Evolutionary conservation across 1,140 invertebrate species (phyloP).

Genomic region (Hylaeus volcanicus): DNA sequence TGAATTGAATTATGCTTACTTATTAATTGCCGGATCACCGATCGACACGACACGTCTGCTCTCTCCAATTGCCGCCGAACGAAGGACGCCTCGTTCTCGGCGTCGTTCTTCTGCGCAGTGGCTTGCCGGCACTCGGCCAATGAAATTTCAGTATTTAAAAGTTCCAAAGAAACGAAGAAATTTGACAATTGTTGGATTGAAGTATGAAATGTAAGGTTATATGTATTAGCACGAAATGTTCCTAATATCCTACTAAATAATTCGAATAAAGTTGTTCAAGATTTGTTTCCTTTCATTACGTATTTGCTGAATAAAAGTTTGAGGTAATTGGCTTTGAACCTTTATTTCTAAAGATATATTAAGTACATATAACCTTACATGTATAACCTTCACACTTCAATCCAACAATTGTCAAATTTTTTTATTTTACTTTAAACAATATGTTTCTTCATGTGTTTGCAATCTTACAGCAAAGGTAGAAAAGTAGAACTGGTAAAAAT

Average conservation of each 20-base stretch:
- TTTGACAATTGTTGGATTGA: slow-evolving; percentile 23
- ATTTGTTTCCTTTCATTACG: slow-evolving; percentile 79
- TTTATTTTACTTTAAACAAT: slow-evolving; percentile 49
- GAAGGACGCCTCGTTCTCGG: no score
- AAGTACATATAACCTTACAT: slow-evolving; percentile 29
- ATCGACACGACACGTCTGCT: no score
- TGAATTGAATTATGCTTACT: no score
- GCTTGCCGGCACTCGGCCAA: no score
- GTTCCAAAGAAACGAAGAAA: no score
- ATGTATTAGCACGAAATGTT: slow-evolving; percentile 66
- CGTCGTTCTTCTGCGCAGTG: no score
- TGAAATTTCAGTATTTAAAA: no score
- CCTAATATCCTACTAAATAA: slow-evolving; percentile 66
- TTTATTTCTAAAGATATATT: no score
- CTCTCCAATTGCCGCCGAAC: no score
- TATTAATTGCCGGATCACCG: no score
- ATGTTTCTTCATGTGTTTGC: slow-evolving; percentile 36
- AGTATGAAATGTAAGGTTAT: no score
- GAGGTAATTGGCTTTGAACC: slow-evolving; percentile 70
- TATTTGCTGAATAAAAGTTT: slow-evolving; percentile 78
- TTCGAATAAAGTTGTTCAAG: slow-evolving; percentile 76
- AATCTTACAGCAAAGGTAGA: slow-evolving; percentile 72
- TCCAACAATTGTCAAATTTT: background rate
- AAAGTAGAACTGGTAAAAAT: slow-evolving; percentile 78
- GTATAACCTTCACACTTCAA: slow-evolving; percentile 64